Evolutionary conservation across 2,888 invertebrate genomes (phyloP).

Genomic region (Phyllotreta cruciferae): DNA sequence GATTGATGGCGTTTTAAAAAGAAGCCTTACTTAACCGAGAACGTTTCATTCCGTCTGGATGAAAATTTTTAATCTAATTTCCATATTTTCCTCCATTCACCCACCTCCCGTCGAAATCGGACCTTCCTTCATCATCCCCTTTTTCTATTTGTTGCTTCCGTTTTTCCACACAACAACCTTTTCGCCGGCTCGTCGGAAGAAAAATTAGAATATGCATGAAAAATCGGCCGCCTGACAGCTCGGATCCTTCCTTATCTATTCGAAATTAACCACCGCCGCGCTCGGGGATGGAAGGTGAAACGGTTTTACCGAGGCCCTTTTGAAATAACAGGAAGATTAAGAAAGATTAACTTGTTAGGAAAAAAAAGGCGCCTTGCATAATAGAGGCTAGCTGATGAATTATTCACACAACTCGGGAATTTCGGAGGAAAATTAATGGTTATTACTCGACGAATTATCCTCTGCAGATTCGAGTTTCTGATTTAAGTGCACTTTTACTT

Average conservation of each 20-base stretch:
- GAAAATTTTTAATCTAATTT: background rate
- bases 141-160: slow-evolving; percentile 3
- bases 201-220: slow-evolving; percentile 24
- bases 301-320: slow-evolving; percentile 13
- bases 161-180: background rate
- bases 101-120: background rate
- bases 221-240: slow-evolving; percentile 12
- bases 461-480: background rate
- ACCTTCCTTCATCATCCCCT: background rate
- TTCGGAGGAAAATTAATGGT: background rate
- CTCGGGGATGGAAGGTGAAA: background rate
- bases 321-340: slow-evolving; percentile 13
- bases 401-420: slow-evolving; percentile 4
- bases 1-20: no score
- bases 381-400: slow-evolving; percentile 11
- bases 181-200: slow-evolving; percentile 9
- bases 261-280: slow-evolving; percentile 10
- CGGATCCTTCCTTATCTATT: slow-evolving; percentile 19
- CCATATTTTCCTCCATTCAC: background rate
- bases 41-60: no score
- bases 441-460: background rate
- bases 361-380: slow-evolving; percentile 1
- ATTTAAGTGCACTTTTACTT: background rate
- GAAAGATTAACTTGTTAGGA: slow-evolving; percentile 18
- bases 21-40: no score